Base-by-base conservation (phyloP, 2,888 invertebrate species). In the Candidula unifasciata region DNA sequence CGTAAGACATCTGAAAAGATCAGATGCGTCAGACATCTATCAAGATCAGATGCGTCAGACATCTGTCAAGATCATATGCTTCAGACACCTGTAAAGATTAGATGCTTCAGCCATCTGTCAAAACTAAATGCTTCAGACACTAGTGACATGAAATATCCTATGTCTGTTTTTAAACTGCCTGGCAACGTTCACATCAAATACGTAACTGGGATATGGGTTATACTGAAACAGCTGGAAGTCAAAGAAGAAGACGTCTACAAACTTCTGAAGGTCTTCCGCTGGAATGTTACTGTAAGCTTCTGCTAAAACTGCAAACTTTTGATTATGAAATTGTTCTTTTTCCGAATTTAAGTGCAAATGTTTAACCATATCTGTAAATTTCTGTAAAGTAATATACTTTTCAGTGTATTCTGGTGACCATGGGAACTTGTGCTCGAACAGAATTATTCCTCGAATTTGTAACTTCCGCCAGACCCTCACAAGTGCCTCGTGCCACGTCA, bases 191-290 rank as follows among this genome's bases (percentile, higher is more conserved):
- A 71, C 35, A 54, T 73, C 68, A 54, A 84, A 86, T 16, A 88
- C 77, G 27, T 74, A 66, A 30, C 60, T 76, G 30, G 86, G 86
- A 18, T 82, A 60, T 13, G 85, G 74, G 54, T 89, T 87, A 81
- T 91, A 91, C 13, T 84, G 86, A 84, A 91, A 91, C 24, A 90
- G 82, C 52, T 86, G 79, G 82, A 89, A 90, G 71, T 91, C 91
- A 18, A 87, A 87, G 24, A 66, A 54, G 60, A 89, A 87, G 30
- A 90, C 76, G n/a, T 88, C 71, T 37, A 87, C 60, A 0, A 90
- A 84, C 73, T 86, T 87, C 21, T 84, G 71, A n/a, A 90, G 35
- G 52, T 89, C 88, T 2, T 81, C 80, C 16, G 24, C 60, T n/a
- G 86, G 77, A 13, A 91, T 84, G n/a, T 82, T 80, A 6, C 87